Percentiles rank a stretch among this genome's conserved stretches.
Conservation (phyloP, 2,113 vertebrate species). For the Zosterops lateralis region DNA sequence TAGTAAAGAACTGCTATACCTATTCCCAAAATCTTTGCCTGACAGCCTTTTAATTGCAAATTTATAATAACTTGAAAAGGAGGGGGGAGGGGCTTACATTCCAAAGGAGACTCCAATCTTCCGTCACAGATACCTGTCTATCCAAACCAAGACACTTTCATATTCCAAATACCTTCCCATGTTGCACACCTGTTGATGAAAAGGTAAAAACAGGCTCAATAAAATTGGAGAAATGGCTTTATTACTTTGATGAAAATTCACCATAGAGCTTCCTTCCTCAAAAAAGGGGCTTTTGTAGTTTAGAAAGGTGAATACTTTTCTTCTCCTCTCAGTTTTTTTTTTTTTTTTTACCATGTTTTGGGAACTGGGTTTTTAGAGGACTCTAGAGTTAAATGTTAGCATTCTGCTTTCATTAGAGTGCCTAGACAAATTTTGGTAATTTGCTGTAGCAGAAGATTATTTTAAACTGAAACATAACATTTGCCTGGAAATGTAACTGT, state of each 20-base stretch:
- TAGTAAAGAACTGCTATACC: too few relatives aligned
- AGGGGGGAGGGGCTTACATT: too few relatives aligned
- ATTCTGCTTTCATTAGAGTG: not conserved
- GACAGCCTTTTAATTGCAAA: too few relatives aligned
- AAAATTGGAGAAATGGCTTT: not conserved
- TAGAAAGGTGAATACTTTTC: not conserved
- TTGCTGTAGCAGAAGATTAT: not conserved
- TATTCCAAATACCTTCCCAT: not conserved
- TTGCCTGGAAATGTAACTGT: not conserved
- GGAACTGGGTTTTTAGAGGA: not conserved
- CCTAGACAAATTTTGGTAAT: not conserved
- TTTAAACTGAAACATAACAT: not conserved
- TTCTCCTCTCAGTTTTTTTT: not conserved
- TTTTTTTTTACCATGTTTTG: not conserved
- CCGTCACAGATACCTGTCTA: too few relatives aligned
- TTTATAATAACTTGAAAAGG: too few relatives aligned
- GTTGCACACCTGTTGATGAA: not conserved
- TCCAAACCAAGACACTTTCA: not conserved
- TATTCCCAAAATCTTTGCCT: too few relatives aligned
- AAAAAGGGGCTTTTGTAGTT: not conserved
- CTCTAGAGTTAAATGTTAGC: not conserved
- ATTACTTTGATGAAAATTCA: not conserved
- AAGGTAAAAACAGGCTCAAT: not conserved
- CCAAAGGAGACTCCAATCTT: too few relatives aligned
- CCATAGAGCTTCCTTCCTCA: not conserved